phyloP scores from a whole-genome alignment of 2,888 invertebrate genomes.

The Plebejus argus region DNA sequence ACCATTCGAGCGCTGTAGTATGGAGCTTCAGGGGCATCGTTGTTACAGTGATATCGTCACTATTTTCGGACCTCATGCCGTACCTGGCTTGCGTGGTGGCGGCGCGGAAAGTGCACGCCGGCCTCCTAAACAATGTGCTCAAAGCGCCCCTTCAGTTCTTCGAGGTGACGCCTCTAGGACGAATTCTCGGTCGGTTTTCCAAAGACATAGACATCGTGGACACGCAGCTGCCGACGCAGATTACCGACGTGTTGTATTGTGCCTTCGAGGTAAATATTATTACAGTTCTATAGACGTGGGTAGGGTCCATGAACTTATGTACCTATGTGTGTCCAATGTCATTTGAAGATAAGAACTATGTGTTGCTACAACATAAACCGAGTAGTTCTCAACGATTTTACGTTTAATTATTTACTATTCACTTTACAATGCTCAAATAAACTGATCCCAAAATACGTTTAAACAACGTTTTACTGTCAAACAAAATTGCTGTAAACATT shows the following conservation, averaged over 20 bases:
- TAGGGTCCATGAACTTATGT: background rate
- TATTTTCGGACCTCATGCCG: conserved; percentile 85
- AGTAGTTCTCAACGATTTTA: background rate
- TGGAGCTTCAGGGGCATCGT: conserved; percentile 41
- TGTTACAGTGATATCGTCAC: conserved; percentile 86
- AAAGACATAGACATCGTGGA: conserved; percentile 89
- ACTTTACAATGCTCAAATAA: conserved; percentile 48
- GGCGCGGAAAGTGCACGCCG: conserved; percentile 81
- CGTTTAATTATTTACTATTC: conserved; percentile 1
- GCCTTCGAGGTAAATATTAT: conserved; percentile 83
- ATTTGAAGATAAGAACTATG: background rate
- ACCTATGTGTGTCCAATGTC: background rate
- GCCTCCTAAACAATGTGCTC: conserved; percentile 82
- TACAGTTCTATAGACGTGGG: conserved; percentile 31
- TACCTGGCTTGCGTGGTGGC: conserved; percentile 86
- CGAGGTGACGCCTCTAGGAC: conserved; percentile 89
- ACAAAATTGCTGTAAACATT: too few relatives aligned
- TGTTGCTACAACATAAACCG: too few relatives aligned
- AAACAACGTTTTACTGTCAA: background rate
- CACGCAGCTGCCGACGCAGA: conserved; percentile 83
- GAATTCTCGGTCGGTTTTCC: conserved; percentile 87
- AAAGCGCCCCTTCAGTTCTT: conserved; percentile 87
- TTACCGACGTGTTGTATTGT: conserved; percentile 86
- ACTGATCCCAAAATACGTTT: conserved; percentile 61
- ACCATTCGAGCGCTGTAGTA: background rate